Base-by-base conservation (phyloP, 92 coral and sea anemone species). In the Epizoanthus stellaris region DNA sequence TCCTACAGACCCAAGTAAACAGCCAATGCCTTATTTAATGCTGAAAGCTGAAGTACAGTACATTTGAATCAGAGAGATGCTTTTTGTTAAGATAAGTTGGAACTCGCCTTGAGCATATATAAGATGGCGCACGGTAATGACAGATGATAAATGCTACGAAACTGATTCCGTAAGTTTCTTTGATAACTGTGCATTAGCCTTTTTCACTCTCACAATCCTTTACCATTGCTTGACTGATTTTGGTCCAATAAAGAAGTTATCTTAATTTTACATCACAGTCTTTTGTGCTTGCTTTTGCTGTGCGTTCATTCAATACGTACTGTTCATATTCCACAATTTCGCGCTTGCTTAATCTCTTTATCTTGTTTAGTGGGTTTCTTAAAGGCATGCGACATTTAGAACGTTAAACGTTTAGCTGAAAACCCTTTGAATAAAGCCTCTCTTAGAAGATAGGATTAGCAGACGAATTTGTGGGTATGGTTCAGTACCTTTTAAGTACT, bases 41-140 rank as follows among this genome's bases (percentile, higher is more conserved):
- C 81, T 88, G 17, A 91, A 91, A 53, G 92, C 91, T 21, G 91
- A 85, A 85, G 82, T 91, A 2, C 94, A 91, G 58, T 91, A 91
- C 85, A 67, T 80, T 64, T 91, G 85, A 79, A 73, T 20, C 71
- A 23, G 10, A 14, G 43, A 4, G 34, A 10, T 20, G 83, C 39
- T 13, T 39, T 62, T n/a, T 40, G 5, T 61, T 34, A 19, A 25
- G 0, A 1, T 39, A 38, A 40, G 39, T 40, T 6, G 4, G 13
- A 47, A 47, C 21, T 21, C 17, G 9, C 64, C 43, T 15, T 61
- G 30, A 79, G 58, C 30, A n/a, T 49, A 6, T 10, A 52, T 52
- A 13, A 52, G 56, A 52, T 52, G 56, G 56, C 15, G 56, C 23
- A 49, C 6, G 1, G 62, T 73, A 52, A 52, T 52, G 10, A 52